Conservation (phyloP, 2,113 vertebrate species). For the Lepisosteus osseus region DNA sequence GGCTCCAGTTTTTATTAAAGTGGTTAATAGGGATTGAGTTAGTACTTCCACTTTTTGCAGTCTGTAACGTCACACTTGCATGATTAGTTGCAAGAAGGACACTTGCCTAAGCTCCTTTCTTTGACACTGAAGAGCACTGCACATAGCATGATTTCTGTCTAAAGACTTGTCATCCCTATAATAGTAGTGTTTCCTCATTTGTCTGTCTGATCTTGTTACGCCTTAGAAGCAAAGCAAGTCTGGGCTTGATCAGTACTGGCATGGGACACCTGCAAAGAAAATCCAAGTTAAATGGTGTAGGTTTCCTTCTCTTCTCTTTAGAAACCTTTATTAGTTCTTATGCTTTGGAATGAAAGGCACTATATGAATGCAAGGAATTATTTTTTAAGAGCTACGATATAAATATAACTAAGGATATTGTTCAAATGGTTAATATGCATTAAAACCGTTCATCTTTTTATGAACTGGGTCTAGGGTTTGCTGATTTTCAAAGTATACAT, state of each 20-base stretch:
- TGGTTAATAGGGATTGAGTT: slow-evolving; percentile 62
- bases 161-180: too few species aligned
- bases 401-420: not conserved
- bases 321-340: too few species aligned
- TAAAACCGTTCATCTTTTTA: not conserved
- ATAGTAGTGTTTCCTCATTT: too few species aligned
- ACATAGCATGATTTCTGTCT: not conserved
- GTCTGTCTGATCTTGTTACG: not conserved
- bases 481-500: slow-evolving; percentile 1
- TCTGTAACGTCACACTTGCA: slow-evolving; percentile 31
- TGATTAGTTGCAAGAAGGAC: not conserved
- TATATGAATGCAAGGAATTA: too few species aligned
- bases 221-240: too few species aligned
- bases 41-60: slow-evolving; percentile 59
- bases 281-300: too few species aligned
- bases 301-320: too few species aligned
- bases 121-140: not conserved
- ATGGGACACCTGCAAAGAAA: too few species aligned
- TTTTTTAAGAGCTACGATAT: too few species aligned
- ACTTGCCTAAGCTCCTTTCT: slow-evolving; percentile 17
- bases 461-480: slow-evolving; percentile 10
- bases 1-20: slow-evolving; percentile 49
- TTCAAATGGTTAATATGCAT: not conserved
- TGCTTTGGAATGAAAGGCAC: too few species aligned
- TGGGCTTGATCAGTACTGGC: too few species aligned